Percentiles rank a stretch among this genome's conserved stretches.
Evolutionary conservation across 2,888 invertebrate species (phyloP).

Genomic region (Heliconius sara): DNA sequence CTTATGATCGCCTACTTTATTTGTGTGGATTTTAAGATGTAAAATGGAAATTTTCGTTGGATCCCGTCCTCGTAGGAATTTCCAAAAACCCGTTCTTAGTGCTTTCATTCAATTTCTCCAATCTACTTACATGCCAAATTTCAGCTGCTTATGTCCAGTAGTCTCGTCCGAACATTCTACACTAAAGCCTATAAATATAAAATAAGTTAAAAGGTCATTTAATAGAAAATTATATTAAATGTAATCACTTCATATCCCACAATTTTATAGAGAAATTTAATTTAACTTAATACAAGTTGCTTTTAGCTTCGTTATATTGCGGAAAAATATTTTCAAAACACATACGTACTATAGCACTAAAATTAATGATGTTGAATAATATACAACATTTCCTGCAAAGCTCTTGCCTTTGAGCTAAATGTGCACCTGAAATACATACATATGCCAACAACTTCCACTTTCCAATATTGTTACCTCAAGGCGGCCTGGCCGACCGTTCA

Average conservation of each 20-base stretch:
- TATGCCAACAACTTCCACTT: slow-evolving; percentile 43
- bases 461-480: slow-evolving; percentile 44
- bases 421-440: slow-evolving; percentile 41
- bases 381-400: slow-evolving; percentile 35
- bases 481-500: slow-evolving; percentile 38
- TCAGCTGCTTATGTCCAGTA: no score
- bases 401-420: slow-evolving; percentile 38
- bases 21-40: background rate
- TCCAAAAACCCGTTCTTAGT: background rate
- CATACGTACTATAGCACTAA: background rate
- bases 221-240: no score
- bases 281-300: background rate
- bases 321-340: background rate
- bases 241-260: no score
- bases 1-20: background rate
- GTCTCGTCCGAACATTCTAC: no score
- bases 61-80: no score
- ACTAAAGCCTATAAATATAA: background rate
- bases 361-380: slow-evolving; percentile 32
- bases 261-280: background rate
- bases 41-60: background rate
- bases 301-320: slow-evolving; percentile 10
- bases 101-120: no score
- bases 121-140: no score
- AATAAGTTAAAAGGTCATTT: background rate